Evolutionary conservation across 2,888 invertebrate species (phyloP), one percentile per base, ranked within the genome.

Genomic region (Pandemis cinnamomeana): DNA sequence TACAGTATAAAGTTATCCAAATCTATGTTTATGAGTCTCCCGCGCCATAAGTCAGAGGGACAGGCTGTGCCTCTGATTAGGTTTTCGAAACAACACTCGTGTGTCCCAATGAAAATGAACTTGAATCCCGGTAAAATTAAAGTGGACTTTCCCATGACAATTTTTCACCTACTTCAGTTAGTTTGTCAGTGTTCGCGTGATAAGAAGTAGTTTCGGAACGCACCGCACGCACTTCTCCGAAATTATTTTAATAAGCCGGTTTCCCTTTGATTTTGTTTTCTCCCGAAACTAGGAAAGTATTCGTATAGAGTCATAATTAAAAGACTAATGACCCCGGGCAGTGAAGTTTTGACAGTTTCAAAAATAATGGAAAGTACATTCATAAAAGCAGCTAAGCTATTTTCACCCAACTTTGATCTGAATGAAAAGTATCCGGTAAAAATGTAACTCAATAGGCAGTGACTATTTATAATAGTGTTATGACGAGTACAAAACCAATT

Each of bases 231-330:
- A 93, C 91, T 88, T 80, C 81, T 87, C 87, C 87, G 84, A 92
- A 93, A 93, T 92, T 89, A 92, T 93, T 93, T 92, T 93, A 92
- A 91, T 92, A 92, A 92, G 91, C 88, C 89, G 90, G 91, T 88
- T 89, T 89, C 90, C 87, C 87, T 86, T 89, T 74, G 74, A 89
- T 89, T 92, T 90, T 88, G 89, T 89, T 83, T 82, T 27, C 27
- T 80, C 78, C 76, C 71, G 72, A 77, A 79, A 72, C 77, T 75
- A 76, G 78, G 71, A 76, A 70, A 58, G 66, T 60, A 71, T 71
- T 61, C 60, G 46, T 71, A 74, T 62, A 53, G 41, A 61, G 15
- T 67, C 67, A 44, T 74, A 67, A 67, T 67, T 74, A 74, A 66
- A 67, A 67, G 71, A 62, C 55, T 71, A 71, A 74, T 71, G 61